Evolutionary conservation across 2,888 invertebrate genomes (phyloP).

Genomic region (Zele albiditarsus): DNA sequence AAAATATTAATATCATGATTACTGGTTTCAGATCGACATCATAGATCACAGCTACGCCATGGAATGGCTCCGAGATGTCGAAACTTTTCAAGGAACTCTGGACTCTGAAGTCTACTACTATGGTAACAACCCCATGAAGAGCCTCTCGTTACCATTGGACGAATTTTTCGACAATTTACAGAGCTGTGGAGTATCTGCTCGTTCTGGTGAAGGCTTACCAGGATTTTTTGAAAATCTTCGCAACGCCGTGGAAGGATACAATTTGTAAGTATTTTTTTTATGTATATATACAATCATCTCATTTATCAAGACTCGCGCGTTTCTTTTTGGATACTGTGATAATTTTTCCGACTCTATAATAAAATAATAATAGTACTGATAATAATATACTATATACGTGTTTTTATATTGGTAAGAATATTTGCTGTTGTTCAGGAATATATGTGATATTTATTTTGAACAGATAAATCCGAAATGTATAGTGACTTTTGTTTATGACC

Average conservation of each 20-base stretch:
- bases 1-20: background rate
- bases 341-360: too few species aligned
- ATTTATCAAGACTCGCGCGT: too few species aligned
- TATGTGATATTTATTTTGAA: too few species aligned
- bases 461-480: too few species aligned
- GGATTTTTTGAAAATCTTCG: constrained; percentile 86
- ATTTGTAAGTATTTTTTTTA: constrained; percentile 75
- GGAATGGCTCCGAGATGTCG: constrained; percentile 98
- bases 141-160: constrained; percentile 95
- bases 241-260: constrained; percentile 88
- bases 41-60: constrained; percentile 91
- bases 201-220: constrained; percentile 86
- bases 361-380: too few species aligned
- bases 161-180: constrained; percentile 92
- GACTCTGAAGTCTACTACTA: constrained; percentile 85
- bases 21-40: constrained; percentile 83
- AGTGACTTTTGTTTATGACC: too few species aligned
- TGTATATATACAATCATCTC: too few species aligned
- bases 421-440: too few species aligned
- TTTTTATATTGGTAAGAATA: too few species aligned
- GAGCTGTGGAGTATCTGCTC: constrained; percentile 92
- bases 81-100: constrained; percentile 91
- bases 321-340: too few species aligned
- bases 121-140: constrained; percentile 90
- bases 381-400: too few species aligned